Percentiles rank a stretch among this genome's conserved stretches.
These are phyloP conservation scores for Drosophila ironensis DNA, from an alignment of 1,140 invertebrate species.

Conservation along the genomic window DNA sequence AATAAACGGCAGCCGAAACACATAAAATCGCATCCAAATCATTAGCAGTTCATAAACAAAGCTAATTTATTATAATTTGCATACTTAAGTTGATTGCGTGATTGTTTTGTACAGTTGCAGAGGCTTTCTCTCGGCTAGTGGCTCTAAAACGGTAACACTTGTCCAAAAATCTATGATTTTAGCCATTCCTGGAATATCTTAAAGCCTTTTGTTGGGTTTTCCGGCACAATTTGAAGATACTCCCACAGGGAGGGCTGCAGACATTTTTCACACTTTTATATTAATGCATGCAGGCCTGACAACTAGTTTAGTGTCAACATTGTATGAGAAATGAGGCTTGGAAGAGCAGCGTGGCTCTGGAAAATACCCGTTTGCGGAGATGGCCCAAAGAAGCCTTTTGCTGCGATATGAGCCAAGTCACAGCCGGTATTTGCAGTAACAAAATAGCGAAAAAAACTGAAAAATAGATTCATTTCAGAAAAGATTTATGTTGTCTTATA, in stretches of 20 bases:
- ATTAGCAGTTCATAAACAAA: slow-evolving; percentile 57
- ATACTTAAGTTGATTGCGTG: slow-evolving; percentile 41
- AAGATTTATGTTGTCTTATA: background rate
- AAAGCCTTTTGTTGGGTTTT: slow-evolving; percentile 3
- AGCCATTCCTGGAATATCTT: slow-evolving; percentile 3
- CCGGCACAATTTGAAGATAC: slow-evolving; percentile 3
- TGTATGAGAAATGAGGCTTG: slow-evolving; percentile 70
- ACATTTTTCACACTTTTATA: slow-evolving; percentile 34
- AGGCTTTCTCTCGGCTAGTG: background rate
- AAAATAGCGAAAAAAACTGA: background rate
- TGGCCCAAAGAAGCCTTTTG: slow-evolving; percentile 35
- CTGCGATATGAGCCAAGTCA: slow-evolving; percentile 42
- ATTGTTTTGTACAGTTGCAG: slow-evolving; percentile 20
- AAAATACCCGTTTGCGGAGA: too few relatives aligned
- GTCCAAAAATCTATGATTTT: background rate
- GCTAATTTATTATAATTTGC: slow-evolving; percentile 52
- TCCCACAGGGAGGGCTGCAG: background rate
- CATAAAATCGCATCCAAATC: slow-evolving; percentile 50
- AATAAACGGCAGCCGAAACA: slow-evolving; percentile 9
- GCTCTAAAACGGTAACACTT: background rate
- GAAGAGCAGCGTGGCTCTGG: slow-evolving; percentile 3
- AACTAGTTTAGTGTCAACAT: slow-evolving; percentile 72
- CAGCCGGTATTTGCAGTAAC: slow-evolving; percentile 20
- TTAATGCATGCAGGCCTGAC: slow-evolving; percentile 43
- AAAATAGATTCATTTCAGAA: background rate